A percentile compares a stretch with the other conserved stretches of the same genome.
Conservation (phyloP, 2,113 vertebrate species). For the Lipotes vexillifer region DNA sequence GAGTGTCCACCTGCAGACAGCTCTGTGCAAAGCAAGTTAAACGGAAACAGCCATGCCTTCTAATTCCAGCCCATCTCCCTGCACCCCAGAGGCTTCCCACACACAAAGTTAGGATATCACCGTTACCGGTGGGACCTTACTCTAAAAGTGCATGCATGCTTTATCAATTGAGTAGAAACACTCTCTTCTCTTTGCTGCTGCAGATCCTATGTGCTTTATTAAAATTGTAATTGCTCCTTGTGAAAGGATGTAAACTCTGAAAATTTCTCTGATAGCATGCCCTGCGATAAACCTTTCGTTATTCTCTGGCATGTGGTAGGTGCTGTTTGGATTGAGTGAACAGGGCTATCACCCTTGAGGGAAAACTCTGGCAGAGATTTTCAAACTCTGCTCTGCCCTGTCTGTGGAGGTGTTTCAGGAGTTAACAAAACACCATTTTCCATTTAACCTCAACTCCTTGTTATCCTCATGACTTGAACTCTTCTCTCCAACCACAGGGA, state of each 20-base stretch:
- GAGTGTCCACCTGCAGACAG: conserved; percentile 25
- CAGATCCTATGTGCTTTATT: neutral
- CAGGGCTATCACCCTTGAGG: neutral
- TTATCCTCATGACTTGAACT: neutral
- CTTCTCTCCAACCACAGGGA: neutral
- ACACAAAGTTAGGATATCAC: neutral
- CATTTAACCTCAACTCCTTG: neutral
- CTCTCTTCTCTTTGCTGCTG: neutral
- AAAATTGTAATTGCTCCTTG: neutral
- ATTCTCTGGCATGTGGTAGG: neutral
- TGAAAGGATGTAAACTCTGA: neutral
- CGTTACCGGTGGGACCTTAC: neutral
- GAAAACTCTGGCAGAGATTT: neutral
- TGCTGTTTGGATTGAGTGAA: neutral
- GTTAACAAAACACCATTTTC: neutral
- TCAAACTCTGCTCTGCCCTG: neutral
- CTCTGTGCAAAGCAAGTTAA: neutral
- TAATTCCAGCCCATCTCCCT: neutral
- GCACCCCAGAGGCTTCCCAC: neutral
- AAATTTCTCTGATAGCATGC: neutral
- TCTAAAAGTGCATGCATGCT: neutral
- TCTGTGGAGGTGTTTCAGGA: neutral
- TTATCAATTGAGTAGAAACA: neutral
- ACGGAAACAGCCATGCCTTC: neutral
- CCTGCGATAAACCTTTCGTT: neutral